phyloP scores from a whole-genome alignment of 1,140 invertebrate genomes.

The Araneus ventricosus region DNA sequence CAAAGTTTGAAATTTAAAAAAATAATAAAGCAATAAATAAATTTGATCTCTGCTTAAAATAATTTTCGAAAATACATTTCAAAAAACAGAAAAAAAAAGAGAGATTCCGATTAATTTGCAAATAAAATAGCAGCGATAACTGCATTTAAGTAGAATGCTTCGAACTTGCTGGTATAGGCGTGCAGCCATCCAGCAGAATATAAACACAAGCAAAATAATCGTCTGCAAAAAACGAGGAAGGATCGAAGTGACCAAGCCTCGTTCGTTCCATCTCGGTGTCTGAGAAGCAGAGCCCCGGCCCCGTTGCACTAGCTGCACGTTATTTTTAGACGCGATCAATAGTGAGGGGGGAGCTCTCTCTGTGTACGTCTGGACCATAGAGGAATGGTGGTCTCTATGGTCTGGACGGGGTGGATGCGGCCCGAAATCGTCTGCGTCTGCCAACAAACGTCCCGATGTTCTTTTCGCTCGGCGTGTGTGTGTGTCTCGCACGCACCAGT shows the following conservation, averaged over 20 bases:
- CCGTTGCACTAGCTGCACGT: constrained; percentile 68
- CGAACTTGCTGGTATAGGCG: neutral
- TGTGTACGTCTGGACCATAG: constrained; percentile 59
- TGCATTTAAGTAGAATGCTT: neutral
- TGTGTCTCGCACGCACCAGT: neutral
- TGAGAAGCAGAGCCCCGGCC: constrained; percentile 34
- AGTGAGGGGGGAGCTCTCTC: constrained; percentile 36
- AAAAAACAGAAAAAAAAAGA: too few relatives aligned
- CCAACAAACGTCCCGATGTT: constrained; percentile 42
- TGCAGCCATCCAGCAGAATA: neutral
- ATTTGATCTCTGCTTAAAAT: too few relatives aligned
- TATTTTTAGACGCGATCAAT: constrained; percentile 75
- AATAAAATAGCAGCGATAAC: neutral
- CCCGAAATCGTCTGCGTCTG: constrained; percentile 71
- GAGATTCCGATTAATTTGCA: too few relatives aligned
- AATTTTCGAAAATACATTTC: too few relatives aligned
- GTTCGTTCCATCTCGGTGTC: constrained; percentile 48
- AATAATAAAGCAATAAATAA: too few relatives aligned
- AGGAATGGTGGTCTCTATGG: constrained; percentile 43
- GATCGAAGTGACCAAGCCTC: constrained; percentile 53
- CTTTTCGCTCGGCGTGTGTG: neutral
- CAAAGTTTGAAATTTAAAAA: too few relatives aligned
- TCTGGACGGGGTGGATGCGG: constrained; percentile 28
- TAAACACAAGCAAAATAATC: constrained; percentile 31
- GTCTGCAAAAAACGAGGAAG: neutral